Conservation (phyloP, 2,888 invertebrate genomes). For the Desoria tigrina region DNA sequence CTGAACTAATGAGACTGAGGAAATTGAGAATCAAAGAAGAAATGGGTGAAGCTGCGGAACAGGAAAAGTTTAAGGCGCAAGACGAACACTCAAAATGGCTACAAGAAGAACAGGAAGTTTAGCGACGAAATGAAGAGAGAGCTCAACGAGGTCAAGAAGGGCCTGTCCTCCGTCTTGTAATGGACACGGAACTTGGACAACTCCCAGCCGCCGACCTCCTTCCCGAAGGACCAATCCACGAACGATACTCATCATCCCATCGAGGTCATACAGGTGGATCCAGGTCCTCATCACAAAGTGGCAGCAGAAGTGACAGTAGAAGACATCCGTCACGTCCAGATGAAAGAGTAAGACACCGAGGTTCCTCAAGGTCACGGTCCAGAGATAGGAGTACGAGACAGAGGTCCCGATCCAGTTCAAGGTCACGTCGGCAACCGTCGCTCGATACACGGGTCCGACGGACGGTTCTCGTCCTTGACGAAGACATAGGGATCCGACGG, state of each 20-base stretch:
- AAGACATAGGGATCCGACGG: too few relatives aligned
- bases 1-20: conserved; percentile 16
- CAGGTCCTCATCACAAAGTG: background rate
- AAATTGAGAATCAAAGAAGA: conserved; percentile 22
- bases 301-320: background rate
- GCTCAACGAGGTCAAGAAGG: conserved; percentile 5
- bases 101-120: conserved; percentile 25
- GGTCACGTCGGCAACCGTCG: too few relatives aligned
- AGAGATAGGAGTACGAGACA: background rate
- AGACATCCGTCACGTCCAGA: too few relatives aligned
- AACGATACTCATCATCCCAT: too few relatives aligned
- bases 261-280: too few relatives aligned
- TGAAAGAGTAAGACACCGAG: too few relatives aligned
- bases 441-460: background rate
- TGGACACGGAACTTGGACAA: conserved; percentile 4
- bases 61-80: conserved; percentile 26
- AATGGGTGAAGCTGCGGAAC: conserved; percentile 9
- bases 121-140: background rate
- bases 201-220: background rate
- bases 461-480: too few relatives aligned
- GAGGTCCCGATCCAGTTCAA: background rate
- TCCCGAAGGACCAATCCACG: background rate
- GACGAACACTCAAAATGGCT: conserved; percentile 26
- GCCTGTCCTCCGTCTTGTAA: background rate
- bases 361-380: background rate